Percentiles rank a stretch among this genome's conserved stretches.
Evolutionary conservation across 2,888 invertebrate species (phyloP).

Genomic region (Meandrusa payeni): DNA sequence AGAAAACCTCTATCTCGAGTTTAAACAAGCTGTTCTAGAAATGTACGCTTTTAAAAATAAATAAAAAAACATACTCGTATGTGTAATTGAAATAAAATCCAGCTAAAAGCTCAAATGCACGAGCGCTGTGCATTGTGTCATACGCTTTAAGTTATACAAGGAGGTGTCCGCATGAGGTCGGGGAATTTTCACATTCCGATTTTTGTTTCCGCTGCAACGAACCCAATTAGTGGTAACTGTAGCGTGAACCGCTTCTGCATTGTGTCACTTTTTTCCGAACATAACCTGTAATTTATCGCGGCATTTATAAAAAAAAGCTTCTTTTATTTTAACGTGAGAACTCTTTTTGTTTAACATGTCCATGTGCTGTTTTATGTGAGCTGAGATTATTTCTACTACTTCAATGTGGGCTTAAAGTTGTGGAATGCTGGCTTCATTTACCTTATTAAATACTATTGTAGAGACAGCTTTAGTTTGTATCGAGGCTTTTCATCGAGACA

Average conservation of each 20-base stretch:
- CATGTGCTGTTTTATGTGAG: too few relatives aligned
- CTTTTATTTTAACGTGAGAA: conserved; percentile 6
- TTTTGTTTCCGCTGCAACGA: conserved; percentile 35
- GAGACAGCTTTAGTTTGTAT: too few relatives aligned
- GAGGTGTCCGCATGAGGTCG: conserved; percentile 25
- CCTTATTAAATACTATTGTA: too few relatives aligned
- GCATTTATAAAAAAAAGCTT: conserved; percentile 8
- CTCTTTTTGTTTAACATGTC: conserved; percentile 5
- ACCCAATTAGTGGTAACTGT: conserved; percentile 51
- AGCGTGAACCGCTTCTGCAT: conserved; percentile 41
- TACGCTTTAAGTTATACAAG: conserved; percentile 4
- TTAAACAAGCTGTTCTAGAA: too few relatives aligned
- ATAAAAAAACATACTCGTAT: not conserved
- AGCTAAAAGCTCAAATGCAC: not conserved
- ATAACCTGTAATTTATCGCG: conserved; percentile 23
- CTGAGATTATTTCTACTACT: too few relatives aligned
- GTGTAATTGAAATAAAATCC: conserved; percentile 5
- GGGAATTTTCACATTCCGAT: conserved; percentile 32
- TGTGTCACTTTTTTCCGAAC: conserved; percentile 29
- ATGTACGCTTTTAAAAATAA: not conserved
- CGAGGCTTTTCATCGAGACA: too few relatives aligned
- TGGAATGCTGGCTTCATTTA: too few relatives aligned
- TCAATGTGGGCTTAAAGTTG: too few relatives aligned
- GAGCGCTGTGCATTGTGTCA: conserved; percentile 4
- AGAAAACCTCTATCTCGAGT: too few relatives aligned